Conservation (phyloP, 1,140 invertebrate species). For the Cydia strobilella region DNA sequence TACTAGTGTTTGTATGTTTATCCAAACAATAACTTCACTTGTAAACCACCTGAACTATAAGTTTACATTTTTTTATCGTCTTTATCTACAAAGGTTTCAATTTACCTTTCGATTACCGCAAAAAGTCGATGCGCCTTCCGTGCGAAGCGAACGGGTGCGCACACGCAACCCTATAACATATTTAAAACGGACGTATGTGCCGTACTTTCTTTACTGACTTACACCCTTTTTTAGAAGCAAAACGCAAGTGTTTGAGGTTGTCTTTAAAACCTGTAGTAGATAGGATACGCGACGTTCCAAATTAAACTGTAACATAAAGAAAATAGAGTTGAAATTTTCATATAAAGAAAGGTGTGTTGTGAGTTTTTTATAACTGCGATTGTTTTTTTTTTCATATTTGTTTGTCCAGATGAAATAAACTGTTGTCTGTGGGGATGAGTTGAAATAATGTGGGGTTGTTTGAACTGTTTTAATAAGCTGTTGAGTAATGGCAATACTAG, state of each 20-base stretch:
- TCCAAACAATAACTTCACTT: background rate
- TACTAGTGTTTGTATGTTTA: background rate
- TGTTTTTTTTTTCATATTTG: background rate
- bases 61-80: constrained; percentile 20
- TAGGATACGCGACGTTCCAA: background rate
- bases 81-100: constrained; percentile 30
- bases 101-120: constrained; percentile 31
- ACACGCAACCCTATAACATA: background rate
- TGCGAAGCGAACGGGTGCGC: constrained; percentile 28
- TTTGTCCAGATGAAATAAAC: constrained; percentile 26
- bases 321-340: background rate
- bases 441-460: constrained; percentile 16
- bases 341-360: background rate
- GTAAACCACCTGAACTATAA: background rate
- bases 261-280: too few species aligned
- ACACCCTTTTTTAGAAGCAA: background rate
- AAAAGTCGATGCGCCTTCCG: constrained; percentile 26
- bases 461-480: background rate
- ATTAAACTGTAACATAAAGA: background rate
- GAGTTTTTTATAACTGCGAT: background rate
- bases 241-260: background rate
- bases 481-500: background rate
- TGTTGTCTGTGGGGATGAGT: constrained; percentile 17
- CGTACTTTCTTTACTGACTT: background rate
- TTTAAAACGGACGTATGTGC: background rate